A percentile compares a stretch with the other conserved stretches of the same genome.
Conservation (phyloP, 2,797 vertebrate genomes). For the Protosalanx chinensis region DNA sequence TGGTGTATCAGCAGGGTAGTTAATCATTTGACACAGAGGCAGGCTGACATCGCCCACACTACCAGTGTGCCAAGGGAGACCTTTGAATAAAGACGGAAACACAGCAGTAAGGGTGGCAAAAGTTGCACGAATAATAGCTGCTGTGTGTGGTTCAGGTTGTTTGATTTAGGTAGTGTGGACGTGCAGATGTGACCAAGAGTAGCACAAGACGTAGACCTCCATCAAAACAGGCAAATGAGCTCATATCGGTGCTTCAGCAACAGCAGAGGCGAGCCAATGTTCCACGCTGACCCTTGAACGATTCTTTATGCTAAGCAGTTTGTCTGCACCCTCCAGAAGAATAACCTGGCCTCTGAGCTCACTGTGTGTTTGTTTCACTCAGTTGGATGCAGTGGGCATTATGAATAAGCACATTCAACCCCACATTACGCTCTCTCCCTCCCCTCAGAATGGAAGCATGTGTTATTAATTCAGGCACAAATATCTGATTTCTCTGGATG, state of each 20-base stretch:
- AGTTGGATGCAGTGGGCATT: neutral
- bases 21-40: neutral
- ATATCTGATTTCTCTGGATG: neutral
- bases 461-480: neutral
- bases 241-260: too few relatives aligned
- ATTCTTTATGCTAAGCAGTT: too few relatives aligned
- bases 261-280: too few relatives aligned
- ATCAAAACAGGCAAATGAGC: too few relatives aligned
- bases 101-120: neutral
- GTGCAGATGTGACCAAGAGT: too few relatives aligned
- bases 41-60: neutral
- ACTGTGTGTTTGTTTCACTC: neutral
- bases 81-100: neutral
- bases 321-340: too few relatives aligned
- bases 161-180: too few relatives aligned
- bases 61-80: neutral
- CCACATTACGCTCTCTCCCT: neutral
- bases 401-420: constrained; percentile 3
- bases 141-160: too few relatives aligned
- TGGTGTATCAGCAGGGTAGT: neutral
- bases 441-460: neutral
- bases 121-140: neutral
- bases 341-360: neutral
- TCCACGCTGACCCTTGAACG: too few relatives aligned
- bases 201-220: too few relatives aligned